phyloP scores from a whole-genome alignment of 2,797 vertebrate species.

The Cyclura pinguis region DNA sequence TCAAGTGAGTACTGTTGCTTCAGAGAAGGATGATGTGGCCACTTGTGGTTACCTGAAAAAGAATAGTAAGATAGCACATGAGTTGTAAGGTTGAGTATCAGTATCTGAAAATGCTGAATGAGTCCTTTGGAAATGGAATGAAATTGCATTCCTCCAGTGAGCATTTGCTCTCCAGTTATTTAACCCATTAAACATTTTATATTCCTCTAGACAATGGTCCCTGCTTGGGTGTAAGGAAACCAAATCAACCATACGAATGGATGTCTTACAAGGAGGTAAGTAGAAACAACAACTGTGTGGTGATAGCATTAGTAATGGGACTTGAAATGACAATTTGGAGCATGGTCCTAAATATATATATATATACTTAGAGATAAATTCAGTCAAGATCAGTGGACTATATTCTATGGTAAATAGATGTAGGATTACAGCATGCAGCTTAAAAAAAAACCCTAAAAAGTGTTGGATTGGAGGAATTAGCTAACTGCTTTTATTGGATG shows the following conservation, averaged over 20 bases:
- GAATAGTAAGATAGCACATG: neutral
- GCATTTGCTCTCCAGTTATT: neutral
- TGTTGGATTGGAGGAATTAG: neutral
- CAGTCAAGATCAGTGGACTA: neutral
- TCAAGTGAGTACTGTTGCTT: constrained; percentile 86
- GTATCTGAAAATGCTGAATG: neutral
- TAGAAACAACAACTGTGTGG: neutral
- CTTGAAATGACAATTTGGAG: neutral
- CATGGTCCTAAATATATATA: neutral
- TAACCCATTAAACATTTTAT: neutral
- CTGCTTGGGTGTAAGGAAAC: constrained; percentile 94
- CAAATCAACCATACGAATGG: constrained; percentile 94
- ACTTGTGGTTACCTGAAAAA: neutral
- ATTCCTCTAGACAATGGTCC: constrained; percentile 89
- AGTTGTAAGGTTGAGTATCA: constrained; percentile 2
- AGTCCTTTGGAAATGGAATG: neutral
- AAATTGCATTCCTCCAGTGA: neutral
- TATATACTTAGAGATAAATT: neutral
- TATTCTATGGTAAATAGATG: neutral
- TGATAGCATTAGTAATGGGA: neutral
- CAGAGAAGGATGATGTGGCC: neutral
- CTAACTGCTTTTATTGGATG: neutral
- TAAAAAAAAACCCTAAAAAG: neutral
- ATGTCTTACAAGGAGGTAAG: constrained; percentile 92
- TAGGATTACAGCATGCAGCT: neutral